Evolutionary conservation across 2,113 vertebrate genomes (phyloP).

Genomic region (Notarius quadriscutis): DNA sequence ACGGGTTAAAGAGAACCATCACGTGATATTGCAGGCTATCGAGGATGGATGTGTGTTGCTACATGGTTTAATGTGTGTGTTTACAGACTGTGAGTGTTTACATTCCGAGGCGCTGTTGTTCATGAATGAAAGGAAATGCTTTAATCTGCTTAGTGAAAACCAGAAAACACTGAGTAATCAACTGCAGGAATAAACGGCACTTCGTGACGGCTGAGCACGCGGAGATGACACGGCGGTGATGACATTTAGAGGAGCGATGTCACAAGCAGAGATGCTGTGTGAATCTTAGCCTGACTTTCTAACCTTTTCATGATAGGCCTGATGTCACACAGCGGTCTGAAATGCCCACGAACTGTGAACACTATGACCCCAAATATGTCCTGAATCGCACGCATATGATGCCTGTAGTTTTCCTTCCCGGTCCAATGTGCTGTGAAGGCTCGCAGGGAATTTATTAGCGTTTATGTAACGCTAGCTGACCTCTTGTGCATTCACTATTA

Average conservation of each 20-base stretch:
- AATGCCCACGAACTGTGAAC: not conserved
- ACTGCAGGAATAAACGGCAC: not conserved
- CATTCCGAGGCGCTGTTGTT: slow-evolving; percentile 76
- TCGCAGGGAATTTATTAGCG: slow-evolving; percentile 5
- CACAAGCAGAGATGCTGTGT: slow-evolving; percentile 15
- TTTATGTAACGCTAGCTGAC: slow-evolving; percentile 20
- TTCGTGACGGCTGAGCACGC: not conserved
- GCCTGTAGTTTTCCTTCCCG: not conserved
- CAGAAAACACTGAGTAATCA: slow-evolving; percentile 36
- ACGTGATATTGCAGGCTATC: slow-evolving; percentile 68
- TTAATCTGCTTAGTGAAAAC: slow-evolving; percentile 61
- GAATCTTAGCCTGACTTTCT: not conserved
- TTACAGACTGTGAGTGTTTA: slow-evolving; percentile 80
- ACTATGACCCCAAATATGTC: not conserved
- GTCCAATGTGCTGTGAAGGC: not conserved
- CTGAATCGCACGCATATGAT: not conserved
- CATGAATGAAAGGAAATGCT: slow-evolving; percentile 73
- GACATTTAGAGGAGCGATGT: slow-evolving; percentile 2
- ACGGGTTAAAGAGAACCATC: slow-evolving; percentile 62
- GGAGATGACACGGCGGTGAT: slow-evolving; percentile 24
- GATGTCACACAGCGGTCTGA: slow-evolving; percentile 12
- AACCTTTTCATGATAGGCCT: not conserved
- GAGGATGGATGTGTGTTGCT: slow-evolving; percentile 57
- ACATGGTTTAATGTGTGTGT: slow-evolving; percentile 61
- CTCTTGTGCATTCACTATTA: slow-evolving; percentile 22